Evolutionary conservation across 2,797 vertebrate species (phyloP).

Genomic region (Myiotriccus ornatus): DNA sequence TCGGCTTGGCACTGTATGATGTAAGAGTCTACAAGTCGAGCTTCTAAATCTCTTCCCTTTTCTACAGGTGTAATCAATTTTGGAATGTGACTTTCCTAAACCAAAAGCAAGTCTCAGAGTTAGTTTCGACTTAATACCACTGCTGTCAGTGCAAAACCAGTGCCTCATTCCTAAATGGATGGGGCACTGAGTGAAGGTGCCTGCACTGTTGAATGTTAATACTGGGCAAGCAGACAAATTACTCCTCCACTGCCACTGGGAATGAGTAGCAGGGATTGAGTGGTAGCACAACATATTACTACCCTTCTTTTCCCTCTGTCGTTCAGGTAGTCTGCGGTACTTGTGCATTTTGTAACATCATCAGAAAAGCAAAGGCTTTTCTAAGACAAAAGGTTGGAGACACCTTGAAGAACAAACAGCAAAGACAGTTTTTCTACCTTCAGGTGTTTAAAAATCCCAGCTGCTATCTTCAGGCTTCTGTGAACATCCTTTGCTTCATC

Average conservation of each 20-base stretch:
- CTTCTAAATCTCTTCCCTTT: constrained; percentile 92
- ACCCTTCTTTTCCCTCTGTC: neutral
- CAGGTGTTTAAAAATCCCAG: constrained; percentile 93
- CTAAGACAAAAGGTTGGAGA: neutral
- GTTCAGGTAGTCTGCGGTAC: neutral
- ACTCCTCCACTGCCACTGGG: neutral
- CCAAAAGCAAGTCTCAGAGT: constrained; percentile 12
- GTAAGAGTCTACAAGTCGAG: constrained; percentile 89
- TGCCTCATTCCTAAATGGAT: neutral
- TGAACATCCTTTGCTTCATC: constrained; percentile 97
- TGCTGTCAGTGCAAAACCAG: neutral
- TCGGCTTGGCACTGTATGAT: constrained; percentile 94
- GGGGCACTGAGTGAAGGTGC: neutral
- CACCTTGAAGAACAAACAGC: neutral
- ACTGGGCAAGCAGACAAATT: neutral
- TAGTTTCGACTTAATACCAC: neutral
- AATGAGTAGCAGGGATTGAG: neutral
- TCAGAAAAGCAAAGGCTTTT: neutral
- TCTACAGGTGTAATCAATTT: constrained; percentile 92
- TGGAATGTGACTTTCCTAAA: constrained; percentile 89
- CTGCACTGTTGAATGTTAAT: neutral
- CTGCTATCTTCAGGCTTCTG: constrained; percentile 91
- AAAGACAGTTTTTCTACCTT: constrained; percentile 79
- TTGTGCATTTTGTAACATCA: neutral
- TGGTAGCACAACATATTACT: neutral